Percentiles rank a stretch among this genome's conserved stretches.
Evolutionary conservation across 1,140 invertebrate genomes (phyloP).

Genomic region (Drosophila grimshawi): DNA sequence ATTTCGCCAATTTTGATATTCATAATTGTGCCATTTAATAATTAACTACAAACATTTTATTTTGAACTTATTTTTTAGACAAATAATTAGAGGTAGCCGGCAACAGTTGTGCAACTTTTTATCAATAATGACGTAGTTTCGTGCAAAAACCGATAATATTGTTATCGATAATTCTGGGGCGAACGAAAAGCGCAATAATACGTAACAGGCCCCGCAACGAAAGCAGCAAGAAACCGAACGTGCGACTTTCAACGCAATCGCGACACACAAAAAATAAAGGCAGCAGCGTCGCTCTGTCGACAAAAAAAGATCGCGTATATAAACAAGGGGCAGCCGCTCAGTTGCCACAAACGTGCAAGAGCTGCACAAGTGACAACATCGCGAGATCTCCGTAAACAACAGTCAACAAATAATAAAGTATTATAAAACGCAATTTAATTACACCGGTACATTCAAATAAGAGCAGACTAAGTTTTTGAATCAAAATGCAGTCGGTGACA

Average conservation of each 20-base stretch:
- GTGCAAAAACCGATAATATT: neutral
- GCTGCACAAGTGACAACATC: constrained; percentile 41
- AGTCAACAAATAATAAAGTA: constrained; percentile 16
- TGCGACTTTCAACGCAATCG: constrained; percentile 40
- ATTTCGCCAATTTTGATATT: constrained; percentile 5
- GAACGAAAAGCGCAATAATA: constrained; percentile 24
- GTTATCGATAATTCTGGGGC: constrained; percentile 21
- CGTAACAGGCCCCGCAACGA: constrained; percentile 30
- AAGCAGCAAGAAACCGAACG: constrained; percentile 33
- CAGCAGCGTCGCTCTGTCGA: constrained; percentile 9
- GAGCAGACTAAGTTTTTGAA: constrained; percentile 4
- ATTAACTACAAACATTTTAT: neutral
- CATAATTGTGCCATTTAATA: neutral
- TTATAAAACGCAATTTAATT: constrained; percentile 9
- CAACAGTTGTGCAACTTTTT: neutral
- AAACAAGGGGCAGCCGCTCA: constrained; percentile 19
- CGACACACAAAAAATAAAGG: constrained; percentile 29
- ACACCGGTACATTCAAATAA: constrained; percentile 20
- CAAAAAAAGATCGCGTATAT: constrained; percentile 14
- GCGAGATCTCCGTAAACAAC: neutral
- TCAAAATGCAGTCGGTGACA: constrained; percentile 70
- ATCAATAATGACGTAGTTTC: neutral
- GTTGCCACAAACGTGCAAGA: constrained; percentile 40
- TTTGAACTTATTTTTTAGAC: neutral
- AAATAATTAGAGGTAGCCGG: neutral